Evolutionary conservation across 2,888 invertebrate species (phyloP), one percentile per base, ranked within the genome.

Genomic region (Temnothorax rugatulus): DNA sequence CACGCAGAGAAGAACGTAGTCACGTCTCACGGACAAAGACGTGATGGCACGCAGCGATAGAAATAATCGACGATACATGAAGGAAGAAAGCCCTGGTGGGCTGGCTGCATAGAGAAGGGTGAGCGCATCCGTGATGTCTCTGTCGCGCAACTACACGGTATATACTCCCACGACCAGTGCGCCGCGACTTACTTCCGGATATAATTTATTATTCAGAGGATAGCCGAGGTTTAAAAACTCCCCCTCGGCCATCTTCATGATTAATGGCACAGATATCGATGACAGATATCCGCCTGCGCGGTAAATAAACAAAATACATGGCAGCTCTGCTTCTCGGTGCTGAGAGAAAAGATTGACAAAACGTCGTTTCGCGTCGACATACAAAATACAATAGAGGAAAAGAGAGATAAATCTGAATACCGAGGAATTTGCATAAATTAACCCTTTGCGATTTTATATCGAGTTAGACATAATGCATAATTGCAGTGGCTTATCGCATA

Each of bases 21-120:
- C 44, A 54, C 57, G 25, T 79, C 44, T 79, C 34, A 47, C 57
- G 29, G n/a, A 68, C 54, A 79, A 71, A 79, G 57, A 59, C 59
- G 79, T 71, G 79, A 79, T 59, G 71, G 68, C 29, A 68, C 68
- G 41, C 29, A 54, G 77, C 41, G 77, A 77, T 77, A 77, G 77
- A n/a, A 54, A 77, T 77, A 77, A 77, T 77, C 68, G 79, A 79
- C 79, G 57, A 79, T 79, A 71, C 54, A 59, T 9, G 57, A 79
- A 21, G 71, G 18, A 79, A 71, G 68, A 79, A 71, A 79, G 25
- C 34, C 29, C 4, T 71, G 71, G 34, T 71, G 47, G 79, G 71
- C 71, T n/a, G 68, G 41, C 13, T 68, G 41, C 41, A 77, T 18
- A 13, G 76, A 25, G 25, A 4, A 13, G 66, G 66, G 41, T 52